Percentiles rank a stretch among this genome's conserved stretches.
These are phyloP conservation scores for Trichacis sp. DNA, from an alignment of 2,888 invertebrate species.

Conservation along the genomic window DNA sequence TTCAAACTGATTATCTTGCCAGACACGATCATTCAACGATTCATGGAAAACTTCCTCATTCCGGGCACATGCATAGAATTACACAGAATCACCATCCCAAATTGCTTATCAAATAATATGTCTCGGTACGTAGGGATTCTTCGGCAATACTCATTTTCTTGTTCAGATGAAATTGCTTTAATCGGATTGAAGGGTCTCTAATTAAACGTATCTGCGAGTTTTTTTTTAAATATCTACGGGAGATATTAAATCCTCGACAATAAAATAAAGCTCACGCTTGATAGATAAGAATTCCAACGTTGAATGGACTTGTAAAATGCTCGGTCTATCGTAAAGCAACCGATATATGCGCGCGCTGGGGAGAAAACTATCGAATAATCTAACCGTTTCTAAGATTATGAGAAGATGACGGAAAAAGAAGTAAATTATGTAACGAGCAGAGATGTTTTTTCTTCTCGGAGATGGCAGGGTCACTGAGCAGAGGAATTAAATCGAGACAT, in stretches of 20 bases:
- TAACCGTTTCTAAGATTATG: neutral
- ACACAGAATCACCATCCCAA: too few relatives aligned
- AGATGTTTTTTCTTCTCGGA: slow-evolving; percentile 14
- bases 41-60: too few relatives aligned
- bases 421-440: slow-evolving; percentile 19
- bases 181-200: neutral
- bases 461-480: slow-evolving; percentile 17
- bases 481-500: slow-evolving; percentile 33
- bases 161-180: neutral
- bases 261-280: neutral
- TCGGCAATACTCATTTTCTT: neutral
- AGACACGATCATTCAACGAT: too few relatives aligned
- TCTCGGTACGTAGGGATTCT: neutral
- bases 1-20: too few relatives aligned
- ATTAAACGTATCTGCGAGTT: neutral
- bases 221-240: neutral
- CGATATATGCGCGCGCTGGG: neutral
- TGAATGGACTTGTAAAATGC: neutral
- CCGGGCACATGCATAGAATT: too few relatives aligned
- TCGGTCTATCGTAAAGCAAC: neutral
- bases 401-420: neutral
- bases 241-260: neutral
- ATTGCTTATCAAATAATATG: neutral
- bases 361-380: neutral
- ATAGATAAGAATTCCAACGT: neutral